Percentiles rank a stretch among this genome's conserved stretches.
phyloP scores from a whole-genome alignment of 2,797 vertebrate genomes.

The Linurgus olivaceus region DNA sequence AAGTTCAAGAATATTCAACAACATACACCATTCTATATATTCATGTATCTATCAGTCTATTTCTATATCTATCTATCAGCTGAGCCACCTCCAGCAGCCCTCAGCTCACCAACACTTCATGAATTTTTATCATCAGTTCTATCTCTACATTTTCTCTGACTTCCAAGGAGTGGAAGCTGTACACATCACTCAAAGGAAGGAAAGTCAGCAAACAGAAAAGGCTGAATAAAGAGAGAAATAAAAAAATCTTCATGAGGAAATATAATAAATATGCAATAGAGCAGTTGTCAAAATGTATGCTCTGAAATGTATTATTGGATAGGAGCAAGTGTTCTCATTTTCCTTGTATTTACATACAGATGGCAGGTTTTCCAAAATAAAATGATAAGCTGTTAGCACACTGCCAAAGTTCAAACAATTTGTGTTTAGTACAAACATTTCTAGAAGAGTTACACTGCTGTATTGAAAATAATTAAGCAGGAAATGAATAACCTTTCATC shows the following conservation, averaged over 20 bases:
- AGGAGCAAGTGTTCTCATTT: neutral
- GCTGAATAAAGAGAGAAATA: neutral
- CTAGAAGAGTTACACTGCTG: neutral
- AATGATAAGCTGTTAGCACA: constrained; percentile 2
- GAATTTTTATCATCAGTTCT: neutral
- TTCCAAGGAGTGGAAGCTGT: neutral
- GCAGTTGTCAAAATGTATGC: neutral
- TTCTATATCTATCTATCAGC: neutral
- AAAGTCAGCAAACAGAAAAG: neutral
- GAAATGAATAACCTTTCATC: neutral
- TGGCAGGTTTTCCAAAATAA: neutral
- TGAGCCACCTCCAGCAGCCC: neutral
- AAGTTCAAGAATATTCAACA: neutral
- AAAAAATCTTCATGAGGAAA: neutral
- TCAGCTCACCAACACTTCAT: neutral
- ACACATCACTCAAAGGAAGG: neutral
- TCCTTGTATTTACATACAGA: neutral
- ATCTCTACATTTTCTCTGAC: neutral
- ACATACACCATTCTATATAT: neutral
- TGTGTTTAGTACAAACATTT: neutral
- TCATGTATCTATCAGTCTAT: neutral
- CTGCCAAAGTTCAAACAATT: neutral
- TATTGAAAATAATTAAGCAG: neutral
- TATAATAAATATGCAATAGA: neutral
- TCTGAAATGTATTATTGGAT: neutral